Base-by-base conservation (phyloP, 2,113 vertebrate species). In the Platichthys flesus region DNA sequence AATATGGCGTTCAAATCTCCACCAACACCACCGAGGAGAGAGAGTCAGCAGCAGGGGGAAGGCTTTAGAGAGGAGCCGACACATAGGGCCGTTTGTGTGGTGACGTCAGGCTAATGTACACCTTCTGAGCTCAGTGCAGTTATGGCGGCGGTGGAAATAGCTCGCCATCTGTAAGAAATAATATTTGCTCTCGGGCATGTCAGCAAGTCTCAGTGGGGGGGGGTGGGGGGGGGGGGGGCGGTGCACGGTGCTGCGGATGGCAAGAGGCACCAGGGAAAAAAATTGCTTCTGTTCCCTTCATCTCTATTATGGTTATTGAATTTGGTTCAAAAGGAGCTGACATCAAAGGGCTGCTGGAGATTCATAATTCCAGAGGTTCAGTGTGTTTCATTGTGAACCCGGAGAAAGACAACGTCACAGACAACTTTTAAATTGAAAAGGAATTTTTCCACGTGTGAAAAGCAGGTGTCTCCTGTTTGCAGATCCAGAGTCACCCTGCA, bases 251-350 rank as follows among this genome's bases (percentile, higher is more conserved):
- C 60, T 67, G 74, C 60, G 82, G 80, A 92, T 67, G 65, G 80
- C 79, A 82, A 64, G 64, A 84, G 79, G 78, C 79, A 78, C 68
- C 24, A 2, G 68, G 72, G 0, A 79, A 73, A 90, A 86, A 91
- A 92, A 91, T 82, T 81, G 85, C 87, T 79, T 88, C 86, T 88
- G 78, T 87, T 86, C 90, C 88, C 85, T 92, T 93, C 90, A 85
- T 92, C 90, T 91, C 83, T 90, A 91, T 90, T 93, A 92, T 88
- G 85, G 85, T 91, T 94, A 93, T 92, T 92, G 92, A 92, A 93
- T 93, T 92, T 90, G 89, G 92, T 92, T 93, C 90, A 93, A 93
- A 94, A 93, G 92, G 85, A 93, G 86, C 91, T 79, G 85, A 91
- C 91, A 91, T 94, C 93, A 94, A 94, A 94, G 88, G 74, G 58